A percentile compares a stretch with the other conserved stretches of the same genome.
phyloP scores from a whole-genome alignment of 1,140 invertebrate genomes.

The Homarus americanus region DNA sequence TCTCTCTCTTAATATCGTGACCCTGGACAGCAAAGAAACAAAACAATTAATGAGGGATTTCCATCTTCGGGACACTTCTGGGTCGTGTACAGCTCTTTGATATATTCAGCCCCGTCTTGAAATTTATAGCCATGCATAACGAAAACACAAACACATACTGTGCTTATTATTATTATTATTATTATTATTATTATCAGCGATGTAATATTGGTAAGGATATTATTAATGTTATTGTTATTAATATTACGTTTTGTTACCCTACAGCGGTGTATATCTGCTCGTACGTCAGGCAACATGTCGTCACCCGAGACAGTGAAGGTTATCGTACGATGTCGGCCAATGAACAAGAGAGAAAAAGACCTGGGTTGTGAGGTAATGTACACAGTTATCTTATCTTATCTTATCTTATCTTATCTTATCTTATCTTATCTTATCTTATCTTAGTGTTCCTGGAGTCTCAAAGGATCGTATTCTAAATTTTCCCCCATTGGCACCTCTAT shows the following conservation, averaged over 20 bases:
- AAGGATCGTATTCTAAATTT: neutral
- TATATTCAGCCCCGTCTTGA: too few species aligned
- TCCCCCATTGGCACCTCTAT: too few species aligned
- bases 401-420: neutral
- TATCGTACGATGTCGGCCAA: constrained; percentile 93
- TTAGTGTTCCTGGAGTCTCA: neutral
- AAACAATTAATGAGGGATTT: too few species aligned
- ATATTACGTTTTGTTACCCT: neutral
- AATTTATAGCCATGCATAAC: too few species aligned
- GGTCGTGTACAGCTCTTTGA: too few species aligned
- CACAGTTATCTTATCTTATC: neutral
- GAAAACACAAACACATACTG: too few species aligned
- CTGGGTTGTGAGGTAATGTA: constrained; percentile 84
- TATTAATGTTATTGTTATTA: neutral
- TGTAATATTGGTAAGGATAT: too few species aligned
- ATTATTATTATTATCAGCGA: too few species aligned
- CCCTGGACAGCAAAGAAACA: too few species aligned
- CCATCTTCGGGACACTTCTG: too few species aligned
- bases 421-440: neutral
- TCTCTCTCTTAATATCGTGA: too few species aligned
- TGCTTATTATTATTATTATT: too few species aligned
- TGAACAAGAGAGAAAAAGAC: constrained; percentile 87
- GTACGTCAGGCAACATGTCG: constrained; percentile 63
- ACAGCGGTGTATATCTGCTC: neutral
- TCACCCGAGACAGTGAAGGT: constrained; percentile 91